Base-by-base conservation (phyloP, 1,140 invertebrate genomes). In the Orussus abietinus region DNA sequence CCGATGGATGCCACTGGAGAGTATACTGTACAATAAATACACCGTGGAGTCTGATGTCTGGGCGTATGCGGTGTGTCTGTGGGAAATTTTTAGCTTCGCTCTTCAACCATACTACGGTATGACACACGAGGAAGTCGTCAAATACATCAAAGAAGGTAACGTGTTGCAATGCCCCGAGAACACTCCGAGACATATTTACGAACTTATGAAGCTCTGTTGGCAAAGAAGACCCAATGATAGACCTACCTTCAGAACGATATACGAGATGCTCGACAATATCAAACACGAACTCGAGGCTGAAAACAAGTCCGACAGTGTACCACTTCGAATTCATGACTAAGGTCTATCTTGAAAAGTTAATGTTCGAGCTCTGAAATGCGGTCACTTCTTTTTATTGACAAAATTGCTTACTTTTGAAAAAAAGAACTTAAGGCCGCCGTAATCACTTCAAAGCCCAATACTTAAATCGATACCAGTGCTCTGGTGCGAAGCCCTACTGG, bases 41-140 rank as follows among this genome's bases (percentile, higher is more conserved):
- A 94, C 91, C 3, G 78, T 92, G 33, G 90, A 94, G 63, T 90
- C 90, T 11, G 92, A 96, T 73, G 88, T 95, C 3, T 96, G 92
- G 92, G 90, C 91, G 14, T 95, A 89, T 75, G 92, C 90, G 10
- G 88, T 96, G 2, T 90, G 89, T 59, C 69, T 95, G 2, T 96
- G 92, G 92, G 92, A 96, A 73, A 91, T 94, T 57, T 95, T 94
- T 70, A 90, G 90, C 10, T 95, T 92, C 72, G 91, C 91, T 12
- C 72, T 94, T 42, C 91, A 95, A 66, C 92, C 92, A 7, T 96
- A 96, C 61, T 95, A 92, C 68, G 91, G 92, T 1, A 89, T 94
- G 83, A 92, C 90, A 3, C 91, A 96, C 64, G 92, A 94, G 67
- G 91, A 96, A 74, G 92, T 95, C 17, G 90, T 96, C 1, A 88